Conservation (phyloP, 1,140 invertebrate species). For the Tetragonula clypearis region DNA sequence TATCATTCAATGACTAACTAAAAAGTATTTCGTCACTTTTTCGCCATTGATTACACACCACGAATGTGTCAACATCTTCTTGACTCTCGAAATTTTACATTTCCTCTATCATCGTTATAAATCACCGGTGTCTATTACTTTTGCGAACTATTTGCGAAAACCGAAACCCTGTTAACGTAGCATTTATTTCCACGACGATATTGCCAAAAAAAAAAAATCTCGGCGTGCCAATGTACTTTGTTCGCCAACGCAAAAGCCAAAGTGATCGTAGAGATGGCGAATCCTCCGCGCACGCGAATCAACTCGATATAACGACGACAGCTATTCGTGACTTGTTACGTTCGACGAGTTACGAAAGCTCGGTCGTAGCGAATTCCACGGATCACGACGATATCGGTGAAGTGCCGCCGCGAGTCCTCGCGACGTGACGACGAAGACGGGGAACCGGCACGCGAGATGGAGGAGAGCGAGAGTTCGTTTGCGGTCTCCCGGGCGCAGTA, state of each 20-base stretch:
- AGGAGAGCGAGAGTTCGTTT: slow-evolving; percentile 10
- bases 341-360: slow-evolving; percentile 45
- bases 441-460: slow-evolving; percentile 17
- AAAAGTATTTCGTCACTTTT: no score
- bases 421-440: slow-evolving; percentile 6
- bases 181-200: no score
- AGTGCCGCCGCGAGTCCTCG: slow-evolving; percentile 2
- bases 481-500: slow-evolving; percentile 55
- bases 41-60: no score
- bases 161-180: no score
- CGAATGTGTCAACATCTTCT: no score
- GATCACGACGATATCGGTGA: slow-evolving; percentile 14
- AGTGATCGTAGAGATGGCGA: not conserved
- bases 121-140: no score
- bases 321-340: slow-evolving; percentile 49
- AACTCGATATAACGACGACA: slow-evolving; percentile 48
- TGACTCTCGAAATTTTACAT: no score
- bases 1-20: no score
- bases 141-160: no score
- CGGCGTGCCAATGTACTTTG: no score
- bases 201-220: no score
- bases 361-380: slow-evolving; percentile 35
- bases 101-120: no score
- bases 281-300: slow-evolving; percentile 36
- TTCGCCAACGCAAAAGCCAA: not conserved